Conservation (phyloP, 2,113 vertebrate genomes). For the Dipodomys stephensi region DNA sequence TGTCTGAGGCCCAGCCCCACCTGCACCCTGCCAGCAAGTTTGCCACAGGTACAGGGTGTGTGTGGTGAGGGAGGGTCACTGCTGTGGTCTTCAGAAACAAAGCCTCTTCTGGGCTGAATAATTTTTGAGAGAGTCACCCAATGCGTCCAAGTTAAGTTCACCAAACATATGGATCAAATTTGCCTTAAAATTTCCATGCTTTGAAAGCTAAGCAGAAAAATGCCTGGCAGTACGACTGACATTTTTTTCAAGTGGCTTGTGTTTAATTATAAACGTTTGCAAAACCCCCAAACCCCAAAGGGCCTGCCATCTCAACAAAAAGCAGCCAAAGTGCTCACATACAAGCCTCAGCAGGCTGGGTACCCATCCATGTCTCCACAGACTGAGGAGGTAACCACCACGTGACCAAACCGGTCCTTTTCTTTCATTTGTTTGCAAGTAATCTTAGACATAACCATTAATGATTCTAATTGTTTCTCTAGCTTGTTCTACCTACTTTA, state of each 20-base stretch:
- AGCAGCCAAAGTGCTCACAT: too few relatives aligned
- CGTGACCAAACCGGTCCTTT: neutral
- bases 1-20: neutral
- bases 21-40: neutral
- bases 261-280: slow-evolving; percentile 44
- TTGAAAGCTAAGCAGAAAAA: slow-evolving; percentile 26
- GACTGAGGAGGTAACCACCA: too few relatives aligned
- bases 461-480: neutral
- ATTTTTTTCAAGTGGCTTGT: neutral
- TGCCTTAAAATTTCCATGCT: slow-evolving; percentile 17
- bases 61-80: too few relatives aligned
- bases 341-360: too few relatives aligned
- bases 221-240: neutral
- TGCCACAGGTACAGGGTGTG: too few relatives aligned
- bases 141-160: neutral
- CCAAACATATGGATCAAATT: slow-evolving; percentile 33
- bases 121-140: neutral
- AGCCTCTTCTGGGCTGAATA: neutral
- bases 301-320: neutral
- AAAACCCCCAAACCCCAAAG: neutral
- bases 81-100: neutral
- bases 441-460: neutral
- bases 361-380: too few relatives aligned
- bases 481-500: neutral
- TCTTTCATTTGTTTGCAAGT: too few relatives aligned